Base-by-base conservation (phyloP, 2,888 invertebrate genomes). In the Criorhina ranunculi region DNA sequence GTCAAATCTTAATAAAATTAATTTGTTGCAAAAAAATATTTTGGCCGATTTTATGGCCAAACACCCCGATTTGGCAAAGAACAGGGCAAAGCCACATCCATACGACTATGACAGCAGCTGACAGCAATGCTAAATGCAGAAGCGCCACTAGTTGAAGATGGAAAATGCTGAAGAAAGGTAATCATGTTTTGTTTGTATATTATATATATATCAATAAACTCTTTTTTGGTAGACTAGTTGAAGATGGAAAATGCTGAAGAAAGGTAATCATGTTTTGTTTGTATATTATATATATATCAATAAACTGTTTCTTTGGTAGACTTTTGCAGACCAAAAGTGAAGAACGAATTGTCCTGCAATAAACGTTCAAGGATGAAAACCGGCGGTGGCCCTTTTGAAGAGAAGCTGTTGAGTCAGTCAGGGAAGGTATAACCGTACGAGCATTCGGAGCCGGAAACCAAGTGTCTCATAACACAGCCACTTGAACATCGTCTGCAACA, bases 171-270 rank as follows among this genome's bases (percentile, higher is more conserved):
- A 15, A 17, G 44, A 44, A 44, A 44, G 7, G 15, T 44, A 7
- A 44, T 44, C 44, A 15, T 17, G 9, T 17, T 44, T 44, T 44
- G 44, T 44, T 44, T 17, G 12, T 44, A 42, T 42, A 42, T 42
- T n/a, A n/a, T 42, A 42, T 12, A 12, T 0, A 42, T 5, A 5
- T n/a, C 12, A 42, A 12, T 42, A 12, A 33, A 33, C 33, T 33
- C 12, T 3, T 12, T 5, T 12, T 42, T 42, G n/a, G 42, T n/a
- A 42, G 12, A 44, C 4, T 5, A 44, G 44, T 17, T 17, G 15
- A 44, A 44, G 15, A 17, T 44, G 6, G 1, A 44, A 44, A 44
- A 44, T 15, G 4, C 15, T 4, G 44, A 15, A 17, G 44, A 44
- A 44, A 44, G 7, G 15, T 44, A 7, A 44, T 44, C 44, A 15